Conservation (phyloP, 1,140 invertebrate genomes). For the Tetraneura akinire region DNA sequence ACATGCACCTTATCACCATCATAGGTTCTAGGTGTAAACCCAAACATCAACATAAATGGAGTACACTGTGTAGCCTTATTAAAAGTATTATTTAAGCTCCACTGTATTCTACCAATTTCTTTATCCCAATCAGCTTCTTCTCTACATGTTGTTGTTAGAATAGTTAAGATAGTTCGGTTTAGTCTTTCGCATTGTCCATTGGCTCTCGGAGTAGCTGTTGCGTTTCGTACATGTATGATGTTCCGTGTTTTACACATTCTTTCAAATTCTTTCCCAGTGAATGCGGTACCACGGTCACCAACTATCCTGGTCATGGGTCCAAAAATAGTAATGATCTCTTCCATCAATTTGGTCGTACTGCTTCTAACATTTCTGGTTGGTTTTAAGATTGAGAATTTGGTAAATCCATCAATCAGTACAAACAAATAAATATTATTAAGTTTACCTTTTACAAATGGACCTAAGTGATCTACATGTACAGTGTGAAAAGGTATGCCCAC, state of each 20-base stretch:
- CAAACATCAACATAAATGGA: slow-evolving; percentile 53
- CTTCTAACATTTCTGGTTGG: not conserved
- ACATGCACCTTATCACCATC: slow-evolving; percentile 5
- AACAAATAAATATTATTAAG: not conserved
- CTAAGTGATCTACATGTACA: no score
- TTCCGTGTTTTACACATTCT: no score
- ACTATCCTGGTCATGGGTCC: not conserved
- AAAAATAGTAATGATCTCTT: not conserved
- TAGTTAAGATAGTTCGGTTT: not conserved
- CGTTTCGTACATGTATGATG: not conserved
- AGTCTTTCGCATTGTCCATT: slow-evolving; percentile 14
- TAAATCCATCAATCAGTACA: slow-evolving; percentile 1
- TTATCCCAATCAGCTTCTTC: slow-evolving; percentile 10
- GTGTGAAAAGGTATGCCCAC: no score
- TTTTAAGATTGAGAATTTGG: slow-evolving; percentile 5
- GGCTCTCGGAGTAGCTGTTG: not conserved
- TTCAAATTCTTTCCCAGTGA: not conserved
- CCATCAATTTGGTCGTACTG: not conserved
- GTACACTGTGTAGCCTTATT: slow-evolving; percentile 49
- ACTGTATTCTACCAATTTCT: slow-evolving; percentile 45
- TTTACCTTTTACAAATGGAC: slow-evolving; percentile 9
- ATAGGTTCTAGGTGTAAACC: slow-evolving; percentile 27
- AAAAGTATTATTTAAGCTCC: slow-evolving; percentile 52
- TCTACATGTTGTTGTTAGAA: not conserved
- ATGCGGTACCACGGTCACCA: not conserved